Conservation (phyloP, 2,888 invertebrate genomes). For the Notodonta ziczac region DNA sequence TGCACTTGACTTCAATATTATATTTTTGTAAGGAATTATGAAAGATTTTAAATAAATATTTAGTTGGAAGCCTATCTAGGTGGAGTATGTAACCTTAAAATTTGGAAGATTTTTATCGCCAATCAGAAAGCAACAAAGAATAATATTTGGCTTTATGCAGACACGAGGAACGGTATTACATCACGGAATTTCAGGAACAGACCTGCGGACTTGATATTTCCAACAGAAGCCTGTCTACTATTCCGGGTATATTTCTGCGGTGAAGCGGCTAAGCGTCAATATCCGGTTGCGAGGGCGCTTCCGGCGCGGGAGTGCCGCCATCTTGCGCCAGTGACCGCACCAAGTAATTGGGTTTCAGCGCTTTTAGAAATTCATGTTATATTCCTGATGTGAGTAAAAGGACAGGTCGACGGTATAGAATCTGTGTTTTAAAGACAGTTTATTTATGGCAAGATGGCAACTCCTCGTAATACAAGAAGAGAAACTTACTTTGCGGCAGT, state of each 20-base stretch:
- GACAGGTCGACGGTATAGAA: background rate
- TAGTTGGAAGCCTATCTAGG: no score
- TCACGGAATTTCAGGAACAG: no score
- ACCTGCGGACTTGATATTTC: background rate
- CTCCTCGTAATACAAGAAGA: background rate
- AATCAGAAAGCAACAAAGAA: no score
- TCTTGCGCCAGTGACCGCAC: background rate
- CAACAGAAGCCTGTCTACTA: background rate
- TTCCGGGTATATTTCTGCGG: background rate
- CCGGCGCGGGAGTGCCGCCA: conserved; percentile 2
- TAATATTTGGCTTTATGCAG: no score
- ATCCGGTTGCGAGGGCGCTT: conserved; percentile 3
- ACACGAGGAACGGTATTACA: no score
- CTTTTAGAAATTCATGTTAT: background rate
- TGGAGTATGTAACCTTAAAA: no score
- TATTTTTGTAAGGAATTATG: no score
- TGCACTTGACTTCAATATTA: no score
- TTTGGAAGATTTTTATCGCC: no score
- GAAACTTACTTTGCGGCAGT: no score
- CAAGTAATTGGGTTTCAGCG: background rate
- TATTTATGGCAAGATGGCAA: background rate
- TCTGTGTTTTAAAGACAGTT: background rate
- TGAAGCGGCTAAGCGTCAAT: conserved; percentile 5
- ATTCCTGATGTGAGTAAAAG: background rate
- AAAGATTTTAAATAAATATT: no score